Evolutionary conservation across 1,140 invertebrate species (phyloP), one percentile per base, ranked within the genome.

Genomic region (Diorhabda elongata): DNA sequence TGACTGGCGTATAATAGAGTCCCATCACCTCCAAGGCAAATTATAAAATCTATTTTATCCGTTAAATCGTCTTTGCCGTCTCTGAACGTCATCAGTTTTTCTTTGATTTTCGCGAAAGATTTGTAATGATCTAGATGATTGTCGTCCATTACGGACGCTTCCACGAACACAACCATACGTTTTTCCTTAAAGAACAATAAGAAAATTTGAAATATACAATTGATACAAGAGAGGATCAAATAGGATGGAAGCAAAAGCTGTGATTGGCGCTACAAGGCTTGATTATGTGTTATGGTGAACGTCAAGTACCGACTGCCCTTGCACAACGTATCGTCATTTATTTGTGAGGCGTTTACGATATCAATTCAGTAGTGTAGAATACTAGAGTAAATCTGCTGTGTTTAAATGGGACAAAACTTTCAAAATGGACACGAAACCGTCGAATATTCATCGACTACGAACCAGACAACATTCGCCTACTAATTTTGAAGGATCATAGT

Each of bases 11-110:
- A 97, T 0, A 99, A 81, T 1, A 98, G 82, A 0, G 96, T 99
- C 6, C 96, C 96, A 82, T 98, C 96, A 3, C 97, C 96, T 2
- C 96, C 96, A 3, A 98, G 82, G 76, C 96, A 98, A 58, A 98
- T 91, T 69, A 98, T 97, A 77, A 98, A 97, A 82, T 98, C 96
- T 70, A 98, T 96, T 81, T 95, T 95, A 80, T 97, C 95, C 3
- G 95, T 94, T 5, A 94, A 84, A 79, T 94, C 91, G 77, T 93
- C 92, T 42, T 91, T 91, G 45, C 92, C 94, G 78, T 97, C 95
- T 68, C 90, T 88, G 83, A 98, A 98, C 0, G 92, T 94, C 84
- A 94, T 93, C 47, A 98, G 83, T 75, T 92, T 90, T 61, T 95
- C 92, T 64, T 91, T 89, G 2, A 97, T 86, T 2, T 83, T 81